A percentile compares a stretch with the other conserved stretches of the same genome.
Evolutionary conservation across 1,140 invertebrate species (phyloP).

Genomic region (Metopolophium dirhodum): DNA sequence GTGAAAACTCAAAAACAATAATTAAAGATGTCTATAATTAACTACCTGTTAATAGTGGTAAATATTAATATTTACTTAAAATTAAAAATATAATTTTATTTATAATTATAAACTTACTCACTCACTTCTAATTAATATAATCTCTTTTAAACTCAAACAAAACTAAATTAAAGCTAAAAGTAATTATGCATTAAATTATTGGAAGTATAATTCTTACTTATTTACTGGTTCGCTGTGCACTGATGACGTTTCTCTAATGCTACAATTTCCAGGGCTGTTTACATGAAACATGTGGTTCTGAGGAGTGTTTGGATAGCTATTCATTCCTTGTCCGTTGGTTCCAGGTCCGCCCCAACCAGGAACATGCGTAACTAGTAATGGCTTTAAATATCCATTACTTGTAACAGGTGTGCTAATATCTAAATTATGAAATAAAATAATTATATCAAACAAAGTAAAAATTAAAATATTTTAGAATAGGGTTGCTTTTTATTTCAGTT

Average conservation of each 20-base stretch:
- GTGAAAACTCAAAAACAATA: neutral
- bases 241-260: conserved; percentile 75
- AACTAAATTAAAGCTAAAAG: conserved; percentile 39
- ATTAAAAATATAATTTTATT: neutral
- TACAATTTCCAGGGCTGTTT: conserved; percentile 70
- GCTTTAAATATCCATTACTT: conserved; percentile 87
- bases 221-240: conserved; percentile 65
- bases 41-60: neutral
- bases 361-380: conserved; percentile 82
- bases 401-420: conserved; percentile 73
- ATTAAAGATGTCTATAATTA: too few relatives aligned
- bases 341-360: conserved; percentile 71
- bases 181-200: neutral
- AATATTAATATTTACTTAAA: neutral
- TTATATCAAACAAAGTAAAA: neutral
- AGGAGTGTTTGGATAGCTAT: conserved; percentile 64
- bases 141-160: conserved; percentile 36
- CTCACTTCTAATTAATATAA: conserved; percentile 38
- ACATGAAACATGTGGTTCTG: conserved; percentile 63
- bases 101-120: neutral
- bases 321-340: conserved; percentile 59
- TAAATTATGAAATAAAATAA: conserved; percentile 58
- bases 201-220: conserved; percentile 35
- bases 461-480: neutral
- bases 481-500: neutral